Conservation (phyloP, 1,140 invertebrate genomes). For the Daktulosphaira vitifoliae region DNA sequence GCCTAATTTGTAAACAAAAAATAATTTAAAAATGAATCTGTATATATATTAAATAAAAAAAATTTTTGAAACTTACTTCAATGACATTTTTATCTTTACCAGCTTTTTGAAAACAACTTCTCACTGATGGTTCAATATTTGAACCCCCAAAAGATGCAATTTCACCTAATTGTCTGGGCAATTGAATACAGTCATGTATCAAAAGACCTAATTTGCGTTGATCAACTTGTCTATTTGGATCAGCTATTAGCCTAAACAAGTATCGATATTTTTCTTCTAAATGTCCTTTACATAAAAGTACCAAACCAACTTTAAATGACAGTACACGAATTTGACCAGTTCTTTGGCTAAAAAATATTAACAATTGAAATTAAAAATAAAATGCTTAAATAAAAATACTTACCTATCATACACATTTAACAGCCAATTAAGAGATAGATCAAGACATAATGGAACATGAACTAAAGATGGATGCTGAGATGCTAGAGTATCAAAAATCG, state of each 20-base stretch:
- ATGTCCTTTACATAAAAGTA: conserved; percentile 86
- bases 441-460: conserved; percentile 81
- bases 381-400: not conserved
- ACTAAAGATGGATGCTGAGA: conserved; percentile 58
- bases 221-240: conserved; percentile 85
- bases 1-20: conserved; percentile 48
- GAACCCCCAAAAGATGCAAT: conserved; percentile 98
- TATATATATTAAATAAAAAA: too few relatives aligned
- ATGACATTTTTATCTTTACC: conserved; percentile 49
- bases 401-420: conserved; percentile 95
- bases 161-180: conserved; percentile 90
- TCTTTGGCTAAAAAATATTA: conserved; percentile 59
- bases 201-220: conserved; percentile 89
- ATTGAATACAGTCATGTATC: conserved; percentile 92
- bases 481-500: conserved; percentile 73
- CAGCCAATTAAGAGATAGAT: conserved; percentile 95
- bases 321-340: conserved; percentile 94
- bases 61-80: conserved; percentile 41
- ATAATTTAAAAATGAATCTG: not conserved
- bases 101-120: conserved; percentile 88
- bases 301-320: conserved; percentile 96
- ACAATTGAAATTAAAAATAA: not conserved
- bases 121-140: conserved; percentile 95
- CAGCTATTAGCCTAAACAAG: conserved; percentile 91
- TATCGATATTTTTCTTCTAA: conserved; percentile 98